Conservation (phyloP, 2,888 invertebrate genomes). For the Pharmacophagus antenor region DNA sequence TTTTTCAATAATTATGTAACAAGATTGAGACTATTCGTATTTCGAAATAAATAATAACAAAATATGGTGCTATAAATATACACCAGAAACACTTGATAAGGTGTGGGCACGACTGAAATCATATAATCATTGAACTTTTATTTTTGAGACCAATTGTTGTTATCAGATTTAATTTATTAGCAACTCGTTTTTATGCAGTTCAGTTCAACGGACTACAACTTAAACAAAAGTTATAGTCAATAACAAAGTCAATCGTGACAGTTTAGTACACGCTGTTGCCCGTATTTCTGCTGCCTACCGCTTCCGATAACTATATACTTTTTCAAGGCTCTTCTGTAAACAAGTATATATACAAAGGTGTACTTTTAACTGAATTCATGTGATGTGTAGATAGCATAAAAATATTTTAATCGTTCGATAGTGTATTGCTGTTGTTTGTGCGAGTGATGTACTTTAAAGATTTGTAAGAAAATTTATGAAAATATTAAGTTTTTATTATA, state of each 20-base stretch:
- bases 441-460: too few species aligned
- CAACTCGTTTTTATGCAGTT: slow-evolving; percentile 4
- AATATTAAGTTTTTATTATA: too few species aligned
- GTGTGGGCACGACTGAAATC: background rate
- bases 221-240: too few species aligned
- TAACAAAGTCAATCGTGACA: background rate
- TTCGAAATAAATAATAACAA: background rate
- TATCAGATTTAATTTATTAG: background rate
- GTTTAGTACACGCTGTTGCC: background rate
- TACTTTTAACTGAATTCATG: too few species aligned
- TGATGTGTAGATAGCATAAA: too few species aligned
- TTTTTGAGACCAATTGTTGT: background rate
- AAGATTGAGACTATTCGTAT: background rate
- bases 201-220: background rate
- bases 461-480: too few species aligned
- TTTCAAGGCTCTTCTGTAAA: background rate
- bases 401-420: background rate
- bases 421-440: too few species aligned
- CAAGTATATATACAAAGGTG: background rate
- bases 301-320: background rate
- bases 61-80: background rate
- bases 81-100: slow-evolving; percentile 2
- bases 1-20: background rate
- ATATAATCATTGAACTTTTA: background rate
- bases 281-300: background rate